A percentile compares a stretch with the other conserved stretches of the same genome.
phyloP scores from a whole-genome alignment of 2,888 invertebrate genomes.

The Temnothorax rugatulus region DNA sequence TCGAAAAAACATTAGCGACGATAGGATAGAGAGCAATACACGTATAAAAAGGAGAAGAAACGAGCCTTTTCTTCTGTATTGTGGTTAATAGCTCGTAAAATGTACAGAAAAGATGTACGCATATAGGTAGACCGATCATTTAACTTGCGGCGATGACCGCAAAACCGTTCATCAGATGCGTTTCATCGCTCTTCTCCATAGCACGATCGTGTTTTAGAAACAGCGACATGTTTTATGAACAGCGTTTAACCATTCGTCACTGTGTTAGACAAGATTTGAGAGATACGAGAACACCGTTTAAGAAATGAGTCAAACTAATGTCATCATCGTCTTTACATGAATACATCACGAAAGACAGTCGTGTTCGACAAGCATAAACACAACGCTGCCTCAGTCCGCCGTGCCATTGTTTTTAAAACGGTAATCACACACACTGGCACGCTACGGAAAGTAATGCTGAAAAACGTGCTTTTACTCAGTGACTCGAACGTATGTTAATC shows the following conservation, averaged over 20 bases:
- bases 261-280: not conserved
- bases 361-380: slow-evolving; percentile 12
- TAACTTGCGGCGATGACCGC: not conserved
- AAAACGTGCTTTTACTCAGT: not conserved
- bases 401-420: slow-evolving; percentile 3
- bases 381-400: not conserved
- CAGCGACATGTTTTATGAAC: too few species aligned
- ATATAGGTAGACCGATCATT: not conserved
- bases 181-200: not conserved
- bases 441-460: not conserved
- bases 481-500: not conserved
- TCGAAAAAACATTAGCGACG: not conserved
- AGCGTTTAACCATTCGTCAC: not conserved
- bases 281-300: not conserved
- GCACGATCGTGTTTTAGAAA: slow-evolving; percentile 6
- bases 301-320: not conserved
- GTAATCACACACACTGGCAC: not conserved
- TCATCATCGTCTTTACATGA: not conserved
- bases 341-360: not conserved
- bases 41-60: not conserved
- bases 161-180: not conserved
- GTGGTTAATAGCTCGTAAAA: not conserved
- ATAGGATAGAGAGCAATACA: not conserved
- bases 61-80: not conserved
- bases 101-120: not conserved